Base-by-base conservation (phyloP, 2,113 vertebrate genomes). In the Microtus ochrogaster region DNA sequence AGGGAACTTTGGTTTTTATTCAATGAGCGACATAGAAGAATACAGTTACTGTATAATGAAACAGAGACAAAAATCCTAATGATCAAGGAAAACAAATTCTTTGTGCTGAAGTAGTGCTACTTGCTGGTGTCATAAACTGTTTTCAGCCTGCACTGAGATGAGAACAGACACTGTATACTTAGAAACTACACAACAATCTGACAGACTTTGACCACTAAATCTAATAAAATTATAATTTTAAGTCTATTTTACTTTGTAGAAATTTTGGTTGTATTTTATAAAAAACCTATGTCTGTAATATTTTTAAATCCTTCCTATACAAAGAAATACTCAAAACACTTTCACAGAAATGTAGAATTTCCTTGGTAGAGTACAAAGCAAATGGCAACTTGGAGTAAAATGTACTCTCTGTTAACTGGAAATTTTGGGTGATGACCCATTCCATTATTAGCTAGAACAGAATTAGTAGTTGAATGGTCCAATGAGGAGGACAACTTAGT, bases 211-310 rank as follows among this genome's bases (percentile, higher is more conserved):
- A 73, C 26, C 72, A n/a, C 24, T 66, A 13, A 65, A 89, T 83
- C 28, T 91, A 95, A 95, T 96, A 97, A 88, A n/a, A 61, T 73
- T 93, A 14, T 36, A 41, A 82, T 96, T 90, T 84, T 82, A 47
- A 78, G 52, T 89, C 72, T 82, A 5, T 74, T 94, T 92, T 13
- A 78, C 63, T 81, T 91, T 81, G 33, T 26, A 91, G 33, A 58
- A 94, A 84, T 61, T 61, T 87, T 87, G 77, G 61, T 9, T 96
- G 2, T 61, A 74, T 84, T 90, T 95, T 81, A 73, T 63, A 30
- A 82, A 58, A 90, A 79, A 44, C 65, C 8, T 30, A 77, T 78
- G 19, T 92, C 5, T 89, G 5, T 83, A 89, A 83, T 70, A n/a
- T 63, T 58, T 89, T 78, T n/a, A 93, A 94, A 44, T 79, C 39